Base-by-base conservation (phyloP, 2,113 vertebrate genomes). In the Cariama cristata region DNA sequence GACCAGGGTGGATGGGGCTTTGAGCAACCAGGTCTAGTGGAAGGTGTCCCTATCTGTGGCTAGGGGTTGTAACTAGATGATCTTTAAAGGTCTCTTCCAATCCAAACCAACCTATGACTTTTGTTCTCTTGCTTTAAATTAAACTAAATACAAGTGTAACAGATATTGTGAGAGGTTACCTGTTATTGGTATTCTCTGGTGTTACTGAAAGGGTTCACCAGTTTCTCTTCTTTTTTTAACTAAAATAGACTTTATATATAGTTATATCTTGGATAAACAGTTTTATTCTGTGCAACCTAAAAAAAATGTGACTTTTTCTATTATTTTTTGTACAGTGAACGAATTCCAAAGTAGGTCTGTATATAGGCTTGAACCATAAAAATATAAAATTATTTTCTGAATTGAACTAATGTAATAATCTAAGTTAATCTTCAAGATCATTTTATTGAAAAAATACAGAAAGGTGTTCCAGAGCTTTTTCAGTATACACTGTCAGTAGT, bases 61-160 rank as follows among this genome's bases (percentile, higher is more conserved):
- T n/a, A 8, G 6, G 9, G 6, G 1, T 0, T 60, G 84, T 21
- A 17, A 30, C 30, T 49, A 35, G 8, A 4, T 63, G 16, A 17
- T 30, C 14, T 74, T 81, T 69, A 69, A 67, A 21, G 12, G 5
- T 81, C 14, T 11, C 16, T 90, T 92, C 32, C 33, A 88, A 47
- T 19, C 11, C 49, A 81, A 92, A 64, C 28, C 14, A 18, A 4
- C 76, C 44, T 45, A 33, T 69, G 17, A 18, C 11, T 84, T 91
- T 24, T 69, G 6, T 76, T 91, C 28, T 53, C 45, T 86, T 66
- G 12, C 42, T 92, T 90, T 68, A 60, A 55, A 56, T 90, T 40
- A 63, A 89, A 42, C 27, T 33, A 90, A 79, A 47, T 62, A 15
- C 0, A 14, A 63, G 10, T 14, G 15, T 86, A 79, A 42, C 20